A percentile compares a stretch with the other conserved stretches of the same genome.
Evolutionary conservation across 30 jellyfish, hydroid and myxozoan species (phyloP).

Genomic region (Aurelia sp.): DNA sequence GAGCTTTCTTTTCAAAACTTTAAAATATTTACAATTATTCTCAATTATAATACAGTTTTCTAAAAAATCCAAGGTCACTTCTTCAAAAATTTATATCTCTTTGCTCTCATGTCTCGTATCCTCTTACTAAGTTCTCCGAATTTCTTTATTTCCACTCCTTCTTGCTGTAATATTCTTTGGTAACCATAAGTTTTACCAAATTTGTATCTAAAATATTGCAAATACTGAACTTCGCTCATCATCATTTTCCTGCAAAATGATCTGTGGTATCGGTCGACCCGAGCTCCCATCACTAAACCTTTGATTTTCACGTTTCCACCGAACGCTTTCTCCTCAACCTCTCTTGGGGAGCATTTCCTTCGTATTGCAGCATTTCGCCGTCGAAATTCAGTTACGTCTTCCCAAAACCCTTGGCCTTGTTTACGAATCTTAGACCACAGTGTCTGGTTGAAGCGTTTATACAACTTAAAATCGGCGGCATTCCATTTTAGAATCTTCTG

Average conservation of each 20-base stretch:
- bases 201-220: conserved; percentile 83
- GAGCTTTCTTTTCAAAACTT: too few species aligned
- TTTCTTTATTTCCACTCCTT: conserved; percentile 58
- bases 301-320: conserved; percentile 72
- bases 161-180: conserved; percentile 74
- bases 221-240: conserved; percentile 81
- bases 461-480: conserved; percentile 79
- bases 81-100: neutral
- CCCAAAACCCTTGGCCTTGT: conserved; percentile 85
- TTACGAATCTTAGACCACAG: conserved; percentile 78
- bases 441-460: conserved; percentile 79
- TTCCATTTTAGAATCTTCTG: conserved; percentile 77
- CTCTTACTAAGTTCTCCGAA: conserved; percentile 50
- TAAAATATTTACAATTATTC: too few species aligned
- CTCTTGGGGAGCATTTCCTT: conserved; percentile 78
- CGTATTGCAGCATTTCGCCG: conserved; percentile 61
- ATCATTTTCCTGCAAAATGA: conserved; percentile 79
- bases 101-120: conserved; percentile 7
- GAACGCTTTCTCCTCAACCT: conserved; percentile 77
- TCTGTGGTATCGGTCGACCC: conserved; percentile 83
- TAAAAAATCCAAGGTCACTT: neutral
- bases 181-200: conserved; percentile 78
- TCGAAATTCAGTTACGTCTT: conserved; percentile 77
- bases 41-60: too few species aligned
- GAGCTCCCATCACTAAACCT: conserved; percentile 65